Base-by-base conservation (phyloP, 2,113 vertebrate species). In the Laterallus jamaicensis region DNA sequence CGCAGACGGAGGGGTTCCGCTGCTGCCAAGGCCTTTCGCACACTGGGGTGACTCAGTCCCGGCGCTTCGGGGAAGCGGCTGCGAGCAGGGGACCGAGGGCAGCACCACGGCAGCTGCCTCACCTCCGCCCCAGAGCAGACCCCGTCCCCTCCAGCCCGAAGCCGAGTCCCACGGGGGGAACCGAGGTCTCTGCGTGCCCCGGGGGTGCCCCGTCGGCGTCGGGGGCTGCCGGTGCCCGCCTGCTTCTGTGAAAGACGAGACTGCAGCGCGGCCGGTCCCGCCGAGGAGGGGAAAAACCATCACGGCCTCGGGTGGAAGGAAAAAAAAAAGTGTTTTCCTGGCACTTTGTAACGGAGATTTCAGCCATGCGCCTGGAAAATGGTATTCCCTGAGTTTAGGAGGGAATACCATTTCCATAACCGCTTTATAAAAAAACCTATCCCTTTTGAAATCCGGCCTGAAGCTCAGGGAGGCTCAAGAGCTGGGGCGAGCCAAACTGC, bases 371-470 rank as follows among this genome's bases (percentile, higher is more conserved):
- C 69, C 88, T 93, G 95, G 93, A 96, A 92, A 95, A 88, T 75
- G 94, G 94, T 90, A 90, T 95, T 96, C 96, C 85, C 92, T 94
- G 78, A 64, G 82, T 93, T 94, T 95, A 52, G 81, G 83, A 95
- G 83, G 77, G 86, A 93, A 86, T 86, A 55, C 82, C 74, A 22
- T 95, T 97, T 96, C 93, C 93, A 95, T 93, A 87, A 83, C 81
- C 39, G 56, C 64, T 94, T 89, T 14, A 28, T 68, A 60, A 73
- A 82, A 9, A 49, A 49, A 11, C 20, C 15, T 28, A 25, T 91
- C 83, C 66, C 31, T 91, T 66, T 88, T 91, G 94, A 93, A 96
- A 96, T 29, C 29, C 4, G 55, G 35, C 81, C 90, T 78, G 71
- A 31, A 84, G 62, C 85, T 78, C 73, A 6, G 40, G 77, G 31